Percentiles rank a stretch among this genome's conserved stretches.
Evolutionary conservation across 1,140 invertebrate genomes (phyloP).

Genomic region (Pristionchus pacificus): DNA sequence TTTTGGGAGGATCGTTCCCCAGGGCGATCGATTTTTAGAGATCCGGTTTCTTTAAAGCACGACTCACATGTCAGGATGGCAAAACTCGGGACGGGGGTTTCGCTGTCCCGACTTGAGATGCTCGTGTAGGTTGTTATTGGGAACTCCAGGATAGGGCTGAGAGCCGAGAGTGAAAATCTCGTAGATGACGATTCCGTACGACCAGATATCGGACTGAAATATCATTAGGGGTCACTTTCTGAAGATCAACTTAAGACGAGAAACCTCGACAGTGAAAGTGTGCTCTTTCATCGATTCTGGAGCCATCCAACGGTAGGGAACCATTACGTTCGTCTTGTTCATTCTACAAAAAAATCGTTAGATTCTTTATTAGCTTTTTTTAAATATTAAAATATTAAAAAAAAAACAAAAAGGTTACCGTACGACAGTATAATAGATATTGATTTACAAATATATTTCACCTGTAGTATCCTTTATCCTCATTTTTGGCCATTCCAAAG

Average conservation of each 20-base stretch:
- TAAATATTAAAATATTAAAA: slow-evolving; percentile 15
- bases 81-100: slow-evolving; percentile 20
- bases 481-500: slow-evolving; percentile 28
- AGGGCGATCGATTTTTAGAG: neutral
- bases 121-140: neutral
- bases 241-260: neutral
- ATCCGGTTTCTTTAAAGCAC: neutral
- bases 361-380: too few relatives aligned
- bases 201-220: slow-evolving; percentile 33
- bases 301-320: slow-evolving; percentile 26
- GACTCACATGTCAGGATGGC: slow-evolving; percentile 31
- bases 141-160: slow-evolving; percentile 25
- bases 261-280: slow-evolving; percentile 19
- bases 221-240: neutral
- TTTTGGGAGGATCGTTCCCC: too few relatives aligned
- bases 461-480: slow-evolving; percentile 28
- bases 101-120: slow-evolving; percentile 10
- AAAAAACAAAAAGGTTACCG: neutral
- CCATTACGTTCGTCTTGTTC: slow-evolving; percentile 1
- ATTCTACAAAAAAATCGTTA: neutral
- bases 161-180: slow-evolving; percentile 34
- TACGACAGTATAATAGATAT: too few relatives aligned
- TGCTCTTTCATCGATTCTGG: slow-evolving; percentile 8
- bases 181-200: slow-evolving; percentile 31
- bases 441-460: too few relatives aligned